Percentiles rank a stretch among this genome's conserved stretches.
Evolutionary conservation across 1,140 invertebrate genomes (phyloP).

Genomic region (Sipha flava): DNA sequence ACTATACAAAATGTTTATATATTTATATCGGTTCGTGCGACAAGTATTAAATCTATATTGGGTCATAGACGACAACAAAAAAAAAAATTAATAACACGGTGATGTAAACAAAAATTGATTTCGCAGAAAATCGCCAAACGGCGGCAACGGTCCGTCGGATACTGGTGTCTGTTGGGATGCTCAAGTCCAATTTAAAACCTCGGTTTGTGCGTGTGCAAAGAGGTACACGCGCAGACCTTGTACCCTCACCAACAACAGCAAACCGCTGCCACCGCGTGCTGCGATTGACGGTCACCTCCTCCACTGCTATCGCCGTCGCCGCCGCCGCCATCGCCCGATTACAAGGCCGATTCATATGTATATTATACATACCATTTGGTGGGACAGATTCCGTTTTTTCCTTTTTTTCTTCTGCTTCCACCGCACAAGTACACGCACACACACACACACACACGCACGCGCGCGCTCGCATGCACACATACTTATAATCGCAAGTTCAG

Average conservation of each 20-base stretch:
- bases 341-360: too few species aligned
- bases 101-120: background rate
- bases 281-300: background rate
- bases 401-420: background rate
- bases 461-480: too few species aligned
- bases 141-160: constrained; percentile 31
- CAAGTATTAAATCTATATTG: too few species aligned
- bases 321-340: background rate
- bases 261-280: background rate
- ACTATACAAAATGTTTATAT: too few species aligned
- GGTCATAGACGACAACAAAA: background rate
- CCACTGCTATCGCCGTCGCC: background rate
- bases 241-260: constrained; percentile 4
- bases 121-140: constrained; percentile 15
- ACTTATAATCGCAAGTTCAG: too few species aligned
- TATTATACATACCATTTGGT: background rate
- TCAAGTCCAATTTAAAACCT: constrained; percentile 12
- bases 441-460: too few species aligned
- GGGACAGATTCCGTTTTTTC: background rate
- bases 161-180: background rate
- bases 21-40: too few species aligned
- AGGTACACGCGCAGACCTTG: background rate
- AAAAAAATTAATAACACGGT: background rate
- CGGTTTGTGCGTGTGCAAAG: background rate
- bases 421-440: too few species aligned